These are phyloP conservation scores for Lepidostoma basale DNA, from an alignment of 1,140 invertebrate genomes.

Conservation along the genomic window DNA sequence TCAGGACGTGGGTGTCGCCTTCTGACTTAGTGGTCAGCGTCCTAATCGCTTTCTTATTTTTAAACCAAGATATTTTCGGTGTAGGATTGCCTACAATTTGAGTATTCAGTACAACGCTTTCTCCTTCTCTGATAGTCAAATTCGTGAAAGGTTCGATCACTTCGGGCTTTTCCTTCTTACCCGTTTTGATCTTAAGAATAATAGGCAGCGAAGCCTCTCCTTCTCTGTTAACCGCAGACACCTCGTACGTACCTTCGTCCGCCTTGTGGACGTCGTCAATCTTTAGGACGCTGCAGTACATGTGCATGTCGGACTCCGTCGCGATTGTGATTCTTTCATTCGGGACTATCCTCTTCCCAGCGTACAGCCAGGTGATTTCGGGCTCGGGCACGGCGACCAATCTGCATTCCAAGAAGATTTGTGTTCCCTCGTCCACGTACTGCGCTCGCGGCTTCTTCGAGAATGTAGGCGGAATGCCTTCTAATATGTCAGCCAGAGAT, in stretches of 20 bases:
- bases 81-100: conserved; percentile 82
- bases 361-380: conserved; percentile 83
- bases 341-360: conserved; percentile 73
- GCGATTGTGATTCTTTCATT: conserved; percentile 71
- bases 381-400: conserved; percentile 90
- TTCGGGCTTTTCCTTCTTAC: conserved; percentile 76
- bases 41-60: conserved; percentile 73
- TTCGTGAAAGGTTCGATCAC: conserved; percentile 79
- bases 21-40: conserved; percentile 65
- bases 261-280: conserved; percentile 77
- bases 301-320: conserved; percentile 86
- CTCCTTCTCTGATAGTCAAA: conserved; percentile 76
- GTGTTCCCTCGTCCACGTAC: conserved; percentile 79
- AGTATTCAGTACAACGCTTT: conserved; percentile 74
- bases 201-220: conserved; percentile 86
- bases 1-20: conserved; percentile 71
- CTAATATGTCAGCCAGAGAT: conserved; percentile 86
- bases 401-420: conserved; percentile 82
- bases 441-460: conserved; percentile 84
- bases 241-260: conserved; percentile 89
- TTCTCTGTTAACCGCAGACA: conserved; percentile 86
- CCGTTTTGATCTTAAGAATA: conserved; percentile 81
- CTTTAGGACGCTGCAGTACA: conserved; percentile 82
- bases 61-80: conserved; percentile 81
- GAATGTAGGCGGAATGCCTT: conserved; percentile 93